phyloP scores from a whole-genome alignment of 64 coral and sea anemone genomes.

The Montipora foliosa region DNA sequence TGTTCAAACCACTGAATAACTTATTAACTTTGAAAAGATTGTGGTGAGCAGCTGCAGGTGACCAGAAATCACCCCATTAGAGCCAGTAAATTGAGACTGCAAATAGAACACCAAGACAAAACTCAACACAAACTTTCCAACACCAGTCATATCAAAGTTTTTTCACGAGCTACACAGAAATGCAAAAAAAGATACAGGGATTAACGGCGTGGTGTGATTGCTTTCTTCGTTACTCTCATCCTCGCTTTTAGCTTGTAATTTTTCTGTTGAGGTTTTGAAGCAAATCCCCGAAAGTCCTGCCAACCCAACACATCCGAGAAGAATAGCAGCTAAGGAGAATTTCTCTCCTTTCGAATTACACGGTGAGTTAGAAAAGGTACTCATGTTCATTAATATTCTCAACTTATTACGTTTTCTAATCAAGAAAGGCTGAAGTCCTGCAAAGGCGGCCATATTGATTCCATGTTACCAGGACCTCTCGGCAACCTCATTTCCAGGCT shows the following conservation, averaged over 20 bases:
- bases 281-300: constrained; percentile 39
- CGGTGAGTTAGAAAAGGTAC: neutral
- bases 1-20: no score
- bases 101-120: no score
- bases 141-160: no score
- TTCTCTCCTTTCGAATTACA: neutral
- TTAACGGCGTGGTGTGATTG: neutral
- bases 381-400: neutral
- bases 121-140: no score
- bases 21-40: no score
- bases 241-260: neutral
- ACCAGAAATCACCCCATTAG: no score
- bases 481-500: no score
- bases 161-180: neutral
- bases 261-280: neutral
- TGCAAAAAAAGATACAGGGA: constrained; percentile 9
- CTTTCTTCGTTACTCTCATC: neutral
- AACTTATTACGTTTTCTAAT: neutral
- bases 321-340: neutral
- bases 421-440: neutral
- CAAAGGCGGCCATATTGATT: neutral
- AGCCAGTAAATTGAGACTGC: no score
- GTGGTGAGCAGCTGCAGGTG: no score
- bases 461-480: neutral
- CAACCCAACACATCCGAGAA: constrained; percentile 32